Conservation (phyloP, 1,140 invertebrate genomes). For the Coenobita brevimanus region DNA sequence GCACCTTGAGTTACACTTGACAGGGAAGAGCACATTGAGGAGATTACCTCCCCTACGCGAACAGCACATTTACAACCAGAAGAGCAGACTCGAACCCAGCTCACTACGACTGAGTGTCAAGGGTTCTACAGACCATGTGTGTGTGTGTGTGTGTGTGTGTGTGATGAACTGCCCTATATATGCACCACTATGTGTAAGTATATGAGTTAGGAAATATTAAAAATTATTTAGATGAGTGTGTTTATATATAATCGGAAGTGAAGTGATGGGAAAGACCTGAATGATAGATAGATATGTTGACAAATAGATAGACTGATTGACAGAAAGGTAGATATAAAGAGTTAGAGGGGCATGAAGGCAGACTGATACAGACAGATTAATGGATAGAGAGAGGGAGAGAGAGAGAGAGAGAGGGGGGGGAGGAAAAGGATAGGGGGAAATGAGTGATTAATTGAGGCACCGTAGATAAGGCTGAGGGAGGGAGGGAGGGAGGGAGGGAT, state of each 20-base stretch:
- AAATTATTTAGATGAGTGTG: conserved; percentile 1
- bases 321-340: neutral
- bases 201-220: neutral
- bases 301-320: neutral
- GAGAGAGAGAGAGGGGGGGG: neutral
- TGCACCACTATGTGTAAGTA: no score
- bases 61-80: no score
- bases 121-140: no score
- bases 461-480: neutral
- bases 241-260: no score
- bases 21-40: no score
- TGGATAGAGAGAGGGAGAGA: no score
- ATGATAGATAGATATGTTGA: neutral
- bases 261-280: neutral
- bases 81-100: no score
- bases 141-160: no score
- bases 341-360: neutral
- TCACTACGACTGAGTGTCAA: no score
- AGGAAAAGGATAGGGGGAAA: neutral
- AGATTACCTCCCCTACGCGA: no score
- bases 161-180: no score
- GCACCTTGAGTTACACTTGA: no score
- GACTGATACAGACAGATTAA: neutral
- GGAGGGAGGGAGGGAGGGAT: neutral
- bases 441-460: neutral